phyloP scores from a whole-genome alignment of 1,140 invertebrate species.

The Drosophila melanica region DNA sequence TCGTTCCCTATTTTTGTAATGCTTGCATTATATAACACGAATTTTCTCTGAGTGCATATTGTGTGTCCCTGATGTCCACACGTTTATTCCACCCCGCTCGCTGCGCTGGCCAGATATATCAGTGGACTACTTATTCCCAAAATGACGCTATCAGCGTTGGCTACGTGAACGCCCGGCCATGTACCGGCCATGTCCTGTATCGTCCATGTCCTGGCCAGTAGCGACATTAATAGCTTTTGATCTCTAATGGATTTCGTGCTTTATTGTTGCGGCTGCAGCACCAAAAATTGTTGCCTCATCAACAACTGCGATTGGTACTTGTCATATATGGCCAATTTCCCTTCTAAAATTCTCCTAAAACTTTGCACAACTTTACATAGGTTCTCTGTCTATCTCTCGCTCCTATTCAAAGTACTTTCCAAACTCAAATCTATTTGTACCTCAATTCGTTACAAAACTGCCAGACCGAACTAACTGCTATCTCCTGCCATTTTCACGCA shows the following conservation, averaged over 20 bases:
- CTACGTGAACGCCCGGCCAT: slow-evolving; percentile 27
- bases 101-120: slow-evolving; percentile 22
- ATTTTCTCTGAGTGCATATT: background rate
- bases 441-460: slow-evolving; percentile 1
- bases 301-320: slow-evolving; percentile 14
- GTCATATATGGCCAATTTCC: background rate
- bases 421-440: too few relatives aligned
- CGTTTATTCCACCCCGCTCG: slow-evolving; percentile 14
- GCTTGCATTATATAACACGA: too few relatives aligned
- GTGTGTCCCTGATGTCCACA: slow-evolving; percentile 49
- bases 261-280: slow-evolving; percentile 34
- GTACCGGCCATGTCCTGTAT: slow-evolving; percentile 3
- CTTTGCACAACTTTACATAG: background rate
- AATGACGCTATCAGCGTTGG: slow-evolving; percentile 46
- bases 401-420: too few relatives aligned
- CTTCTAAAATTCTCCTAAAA: too few relatives aligned
- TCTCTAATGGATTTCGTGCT: slow-evolving; percentile 65
- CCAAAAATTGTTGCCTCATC: slow-evolving; percentile 9
- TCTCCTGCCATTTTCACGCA: slow-evolving; percentile 19
- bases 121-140: slow-evolving; percentile 51
- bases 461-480: slow-evolving; percentile 31
- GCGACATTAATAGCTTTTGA: slow-evolving; percentile 51
- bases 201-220: slow-evolving; percentile 5
- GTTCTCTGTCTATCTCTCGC: background rate
- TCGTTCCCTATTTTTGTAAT: too few relatives aligned